These are phyloP conservation scores for Dilophus febrilis DNA, from an alignment of 2,888 invertebrate genomes.

Conservation along the genomic window DNA sequence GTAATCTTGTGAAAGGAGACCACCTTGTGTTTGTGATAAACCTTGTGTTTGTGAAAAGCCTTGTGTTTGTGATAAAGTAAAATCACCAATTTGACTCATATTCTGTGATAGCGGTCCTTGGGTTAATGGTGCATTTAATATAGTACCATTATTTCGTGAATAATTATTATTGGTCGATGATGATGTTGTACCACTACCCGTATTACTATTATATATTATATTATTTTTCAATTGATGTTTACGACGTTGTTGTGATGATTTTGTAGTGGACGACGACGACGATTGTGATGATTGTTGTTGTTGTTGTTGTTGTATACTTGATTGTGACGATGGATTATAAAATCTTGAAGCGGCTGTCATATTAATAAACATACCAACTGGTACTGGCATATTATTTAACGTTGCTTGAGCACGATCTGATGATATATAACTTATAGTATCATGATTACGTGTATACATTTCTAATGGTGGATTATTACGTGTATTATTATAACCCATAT, in stretches of 20 bases:
- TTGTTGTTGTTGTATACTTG: too few species aligned
- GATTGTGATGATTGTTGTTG: constrained; percentile 50
- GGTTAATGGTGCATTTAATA: constrained; percentile 5
- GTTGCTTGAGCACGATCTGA: constrained; percentile 61
- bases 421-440: constrained; percentile 85
- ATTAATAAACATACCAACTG: constrained; percentile 78
- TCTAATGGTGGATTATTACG: constrained; percentile 36
- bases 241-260: constrained; percentile 29
- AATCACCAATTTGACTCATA: constrained; percentile 42
- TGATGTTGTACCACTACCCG: too few species aligned
- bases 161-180: constrained; percentile 19
- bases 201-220: too few species aligned
- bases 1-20: constrained; percentile 31
- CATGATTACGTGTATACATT: constrained; percentile 56
- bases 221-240: too few species aligned
- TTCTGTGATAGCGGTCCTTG: constrained; percentile 20
- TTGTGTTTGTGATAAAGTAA: constrained; percentile 45
- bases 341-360: constrained; percentile 64
- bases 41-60: constrained; percentile 30
- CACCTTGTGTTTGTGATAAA: constrained; percentile 52
- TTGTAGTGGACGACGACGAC: too few species aligned
- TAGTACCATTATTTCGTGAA: constrained; percentile 6
- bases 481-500: too few species aligned
- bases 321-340: too few species aligned
- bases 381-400: constrained; percentile 74